Evolutionary conservation across 2,797 vertebrate species (phyloP).

Genomic region (Mormyrus hasselquistii): DNA sequence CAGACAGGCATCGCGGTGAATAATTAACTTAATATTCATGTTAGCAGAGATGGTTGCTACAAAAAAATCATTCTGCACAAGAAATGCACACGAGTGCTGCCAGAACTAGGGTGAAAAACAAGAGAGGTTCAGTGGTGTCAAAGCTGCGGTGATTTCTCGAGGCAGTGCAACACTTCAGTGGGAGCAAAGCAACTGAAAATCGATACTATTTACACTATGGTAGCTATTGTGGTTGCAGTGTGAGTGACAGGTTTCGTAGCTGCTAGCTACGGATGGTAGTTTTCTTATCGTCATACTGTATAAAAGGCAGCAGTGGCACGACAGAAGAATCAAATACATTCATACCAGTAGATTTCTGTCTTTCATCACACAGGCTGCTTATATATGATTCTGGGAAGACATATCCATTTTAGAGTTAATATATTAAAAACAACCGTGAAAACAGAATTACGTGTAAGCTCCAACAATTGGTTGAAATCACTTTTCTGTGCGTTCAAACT

Average conservation of each 20-base stretch:
- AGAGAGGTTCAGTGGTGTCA: neutral
- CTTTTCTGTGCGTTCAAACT: neutral
- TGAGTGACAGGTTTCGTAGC: neutral
- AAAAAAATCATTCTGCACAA: neutral
- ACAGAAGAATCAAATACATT: neutral
- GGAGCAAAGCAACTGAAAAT: neutral
- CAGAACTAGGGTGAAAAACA: neutral
- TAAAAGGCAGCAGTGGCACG: neutral
- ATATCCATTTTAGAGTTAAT: neutral
- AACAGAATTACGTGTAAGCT: neutral
- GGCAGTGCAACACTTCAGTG: neutral
- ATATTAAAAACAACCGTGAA: neutral
- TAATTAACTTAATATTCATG: neutral
- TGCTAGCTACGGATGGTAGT: neutral
- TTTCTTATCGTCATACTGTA: neutral
- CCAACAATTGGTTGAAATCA: neutral
- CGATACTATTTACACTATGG: neutral
- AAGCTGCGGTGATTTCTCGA: neutral
- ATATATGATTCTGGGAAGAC: neutral
- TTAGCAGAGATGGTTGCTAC: neutral
- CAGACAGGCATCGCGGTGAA: neutral
- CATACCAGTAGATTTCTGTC: neutral
- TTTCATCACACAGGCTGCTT: neutral
- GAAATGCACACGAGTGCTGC: neutral
- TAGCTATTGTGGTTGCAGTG: neutral